Conservation (phyloP, 1,140 invertebrate species). For the Aricia agestis region DNA sequence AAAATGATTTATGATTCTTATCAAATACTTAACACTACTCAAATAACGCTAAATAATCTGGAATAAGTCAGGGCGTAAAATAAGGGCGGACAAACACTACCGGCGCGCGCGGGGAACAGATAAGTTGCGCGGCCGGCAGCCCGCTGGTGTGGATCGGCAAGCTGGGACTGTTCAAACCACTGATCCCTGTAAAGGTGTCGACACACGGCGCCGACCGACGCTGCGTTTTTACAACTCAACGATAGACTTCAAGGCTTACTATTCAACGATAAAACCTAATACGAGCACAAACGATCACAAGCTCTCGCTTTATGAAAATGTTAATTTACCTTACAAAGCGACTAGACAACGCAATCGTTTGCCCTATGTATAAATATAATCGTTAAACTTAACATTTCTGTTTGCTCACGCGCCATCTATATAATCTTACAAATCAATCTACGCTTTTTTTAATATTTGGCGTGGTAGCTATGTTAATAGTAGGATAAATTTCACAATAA, state of each 20-base stretch:
- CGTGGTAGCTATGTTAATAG: too few relatives aligned
- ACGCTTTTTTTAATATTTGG: neutral
- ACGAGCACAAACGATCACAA: neutral
- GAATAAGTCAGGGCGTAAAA: slow-evolving; percentile 19
- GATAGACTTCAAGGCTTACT: too few relatives aligned
- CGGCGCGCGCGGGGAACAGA: slow-evolving; percentile 29
- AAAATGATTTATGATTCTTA: slow-evolving; percentile 21
- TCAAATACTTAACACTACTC: slow-evolving; percentile 21
- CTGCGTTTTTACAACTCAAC: neutral
- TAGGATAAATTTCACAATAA: neutral
- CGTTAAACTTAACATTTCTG: neutral
- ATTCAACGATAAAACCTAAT: neutral
- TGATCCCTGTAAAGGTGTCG: neutral
- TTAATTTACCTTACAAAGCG: too few relatives aligned
- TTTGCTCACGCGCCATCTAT: neutral
- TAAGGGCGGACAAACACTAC: neutral
- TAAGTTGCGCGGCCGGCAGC: slow-evolving; percentile 9
- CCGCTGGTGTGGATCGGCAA: neutral
- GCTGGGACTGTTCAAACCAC: slow-evolving; percentile 2
- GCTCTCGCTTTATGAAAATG: neutral
- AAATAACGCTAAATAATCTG: slow-evolving; percentile 17
- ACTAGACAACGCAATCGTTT: neutral
- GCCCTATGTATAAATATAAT: neutral
- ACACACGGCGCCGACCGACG: neutral
- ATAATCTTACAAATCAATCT: neutral